Base-by-base conservation (phyloP, 1,140 invertebrate genomes). In the Drosophila sucinea region DNA sequence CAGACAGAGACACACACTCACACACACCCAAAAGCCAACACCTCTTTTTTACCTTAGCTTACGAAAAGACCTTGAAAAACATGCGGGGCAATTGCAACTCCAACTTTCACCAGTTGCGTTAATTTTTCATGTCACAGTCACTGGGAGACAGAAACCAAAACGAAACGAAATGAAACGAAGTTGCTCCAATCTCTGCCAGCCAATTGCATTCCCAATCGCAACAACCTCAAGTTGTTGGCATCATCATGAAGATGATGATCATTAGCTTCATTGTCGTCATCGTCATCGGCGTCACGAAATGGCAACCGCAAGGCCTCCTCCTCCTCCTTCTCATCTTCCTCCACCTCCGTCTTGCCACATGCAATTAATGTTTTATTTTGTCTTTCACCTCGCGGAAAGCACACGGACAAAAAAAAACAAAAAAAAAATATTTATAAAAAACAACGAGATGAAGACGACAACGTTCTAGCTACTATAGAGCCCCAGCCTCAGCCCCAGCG, bases 91-190 rank as follows among this genome's bases (percentile, higher is more conserved):
- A 77, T 57, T 71, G 60, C 58, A 58, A 44, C 61, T 67, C 40
- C 81, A 85, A 85, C 82, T 85, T 85, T 85, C 82, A 81, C 82
- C 82, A 86, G 56, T 67, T 85, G 81, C 81, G 70, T 78, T 78
- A 78, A 78, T 78, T 78, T 79, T 78, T 78, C 76, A 78, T 79
- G 76, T 78, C 76, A 63, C 68, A 78, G 68, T 72, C 71, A 44
- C 60, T 66, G 61, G 69, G 65, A 72, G 35, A 77, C 61, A 64
- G 64, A 41, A 67, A 76, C 47, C 65, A 64, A 76, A 73, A 38
- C 38, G 17, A 71, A 35, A 56, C 33, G 64, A 73, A 72, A 64
- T 56, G 51, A 74, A 70, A 66, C 61, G 54, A 54, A 79, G 41
- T 82, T 79, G 65, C 57, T 68, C 60, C 74, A 71, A 78, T 68